Conservation (phyloP, 1,140 invertebrate species). For the Drosophila trapezifrons region DNA sequence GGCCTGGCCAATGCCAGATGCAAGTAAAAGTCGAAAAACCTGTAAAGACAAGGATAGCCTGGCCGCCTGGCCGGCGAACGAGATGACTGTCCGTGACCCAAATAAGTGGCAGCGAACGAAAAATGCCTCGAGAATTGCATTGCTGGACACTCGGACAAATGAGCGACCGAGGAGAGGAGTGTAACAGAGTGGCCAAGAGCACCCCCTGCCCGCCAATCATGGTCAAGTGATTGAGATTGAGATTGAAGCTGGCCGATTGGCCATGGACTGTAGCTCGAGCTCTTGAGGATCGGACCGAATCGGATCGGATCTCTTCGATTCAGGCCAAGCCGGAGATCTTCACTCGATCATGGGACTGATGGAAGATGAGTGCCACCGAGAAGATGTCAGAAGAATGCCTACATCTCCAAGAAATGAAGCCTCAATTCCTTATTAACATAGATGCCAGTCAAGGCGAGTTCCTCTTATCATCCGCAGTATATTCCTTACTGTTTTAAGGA, state of each 20-base stretch:
- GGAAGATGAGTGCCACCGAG: slow-evolving; percentile 1
- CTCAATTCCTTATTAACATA: slow-evolving; percentile 16
- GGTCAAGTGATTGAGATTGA: slow-evolving; percentile 43
- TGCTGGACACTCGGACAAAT: slow-evolving; percentile 21
- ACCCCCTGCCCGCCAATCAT: slow-evolving; percentile 3
- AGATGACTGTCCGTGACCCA: slow-evolving; percentile 79
- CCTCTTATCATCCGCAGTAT: not conserved
- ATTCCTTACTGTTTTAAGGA: not conserved
- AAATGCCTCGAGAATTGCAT: slow-evolving; percentile 68
- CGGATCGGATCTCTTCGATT: slow-evolving; percentile 19
- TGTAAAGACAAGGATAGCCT: slow-evolving; percentile 45
- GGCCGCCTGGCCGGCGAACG: slow-evolving; percentile 26
- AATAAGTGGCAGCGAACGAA: slow-evolving; percentile 68
- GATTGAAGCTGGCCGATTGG: slow-evolving; percentile 30
- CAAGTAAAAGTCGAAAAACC: slow-evolving; percentile 82
- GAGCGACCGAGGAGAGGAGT: not conserved
- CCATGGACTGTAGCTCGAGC: slow-evolving; percentile 8
- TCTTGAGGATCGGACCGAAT: slow-evolving; percentile 28
- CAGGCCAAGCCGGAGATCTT: slow-evolving; percentile 41
- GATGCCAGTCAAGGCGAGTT: not conserved
- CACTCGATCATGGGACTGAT: slow-evolving; percentile 20
- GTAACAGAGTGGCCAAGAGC: slow-evolving; percentile 7
- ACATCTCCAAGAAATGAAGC: not conserved
- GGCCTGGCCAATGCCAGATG: slow-evolving; percentile 48
- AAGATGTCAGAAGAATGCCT: not conserved